Conservation (phyloP, 2,888 invertebrate species). For the Pristionchus arcanus region DNA sequence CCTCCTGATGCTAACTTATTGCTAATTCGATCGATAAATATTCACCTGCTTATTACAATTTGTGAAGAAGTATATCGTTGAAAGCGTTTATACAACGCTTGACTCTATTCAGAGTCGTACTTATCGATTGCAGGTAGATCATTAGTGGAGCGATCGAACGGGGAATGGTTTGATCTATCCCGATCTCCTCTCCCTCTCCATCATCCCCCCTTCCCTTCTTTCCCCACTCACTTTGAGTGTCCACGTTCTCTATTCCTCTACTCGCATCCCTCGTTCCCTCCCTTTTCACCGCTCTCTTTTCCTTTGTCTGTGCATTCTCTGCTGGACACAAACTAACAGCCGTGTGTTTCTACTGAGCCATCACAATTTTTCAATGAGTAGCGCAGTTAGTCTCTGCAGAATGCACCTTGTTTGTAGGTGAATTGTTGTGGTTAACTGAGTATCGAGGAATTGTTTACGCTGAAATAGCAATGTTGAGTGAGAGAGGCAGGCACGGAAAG, state of each 20-base stretch:
- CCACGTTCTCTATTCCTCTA: constrained; percentile 34
- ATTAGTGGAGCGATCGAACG: neutral
- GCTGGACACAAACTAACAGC: constrained; percentile 43
- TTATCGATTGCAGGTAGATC: constrained; percentile 12
- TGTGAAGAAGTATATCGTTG: neutral
- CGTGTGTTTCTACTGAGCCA: neutral
- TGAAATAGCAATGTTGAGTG: neutral
- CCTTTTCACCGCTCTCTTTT: neutral
- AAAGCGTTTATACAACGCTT: constrained; percentile 34
- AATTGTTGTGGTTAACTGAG: neutral
- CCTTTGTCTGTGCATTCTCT: neutral
- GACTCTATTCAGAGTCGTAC: neutral
- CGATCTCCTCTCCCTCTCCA: neutral
- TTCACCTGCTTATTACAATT: neutral
- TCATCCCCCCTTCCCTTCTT: neutral
- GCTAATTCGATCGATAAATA: constrained; percentile 13
- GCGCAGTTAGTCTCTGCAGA: neutral
- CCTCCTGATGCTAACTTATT: constrained; percentile 19
- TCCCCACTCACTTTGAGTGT: constrained; percentile 5
- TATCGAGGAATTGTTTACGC: constrained; percentile 17
- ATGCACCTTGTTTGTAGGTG: neutral
- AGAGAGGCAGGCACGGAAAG: constrained; percentile 36
- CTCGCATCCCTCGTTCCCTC: neutral
- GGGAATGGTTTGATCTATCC: constrained; percentile 7
- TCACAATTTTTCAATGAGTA: neutral